Evolutionary conservation across 2,797 vertebrate species (phyloP).

Genomic region (Coendou prehensilis): DNA sequence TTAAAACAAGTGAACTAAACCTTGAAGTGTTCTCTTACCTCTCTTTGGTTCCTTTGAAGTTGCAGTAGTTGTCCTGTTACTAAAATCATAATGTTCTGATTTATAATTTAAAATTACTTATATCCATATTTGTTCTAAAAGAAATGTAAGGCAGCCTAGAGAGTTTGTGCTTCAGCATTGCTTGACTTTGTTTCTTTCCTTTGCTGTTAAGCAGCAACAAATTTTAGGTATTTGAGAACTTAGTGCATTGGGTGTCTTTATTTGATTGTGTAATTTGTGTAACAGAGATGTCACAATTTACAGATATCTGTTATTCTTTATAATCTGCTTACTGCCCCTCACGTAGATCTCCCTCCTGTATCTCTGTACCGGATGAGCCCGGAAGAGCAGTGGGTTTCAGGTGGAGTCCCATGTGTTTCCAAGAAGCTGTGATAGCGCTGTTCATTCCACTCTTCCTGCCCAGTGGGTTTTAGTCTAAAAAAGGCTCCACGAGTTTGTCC

Average conservation of each 20-base stretch:
- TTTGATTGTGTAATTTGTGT: neutral
- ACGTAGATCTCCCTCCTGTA: neutral
- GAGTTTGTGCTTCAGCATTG: neutral
- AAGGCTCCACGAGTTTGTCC: neutral
- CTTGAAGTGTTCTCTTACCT: neutral
- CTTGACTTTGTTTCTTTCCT: constrained; percentile 8
- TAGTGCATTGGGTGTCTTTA: neutral
- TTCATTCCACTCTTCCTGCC: neutral
- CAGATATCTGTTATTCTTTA: neutral
- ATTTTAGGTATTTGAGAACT: constrained; percentile 42
- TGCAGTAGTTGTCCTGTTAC: constrained; percentile 14
- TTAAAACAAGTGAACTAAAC: constrained; percentile 46
- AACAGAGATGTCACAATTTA: neutral
- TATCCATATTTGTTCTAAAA: constrained; percentile 38
- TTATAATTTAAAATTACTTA: constrained; percentile 46
- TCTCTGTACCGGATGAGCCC: neutral
- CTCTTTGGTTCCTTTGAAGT: constrained; percentile 14
- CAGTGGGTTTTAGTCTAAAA: neutral
- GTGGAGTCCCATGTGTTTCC: neutral
- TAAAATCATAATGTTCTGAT: constrained; percentile 49
- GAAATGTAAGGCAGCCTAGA: neutral
- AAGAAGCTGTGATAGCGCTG: neutral
- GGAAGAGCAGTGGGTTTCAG: neutral
- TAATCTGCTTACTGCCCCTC: neutral
- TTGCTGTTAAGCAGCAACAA: constrained; percentile 3